phyloP scores from a whole-genome alignment of 2,888 invertebrate species.

The Mechanitis messenoides region DNA sequence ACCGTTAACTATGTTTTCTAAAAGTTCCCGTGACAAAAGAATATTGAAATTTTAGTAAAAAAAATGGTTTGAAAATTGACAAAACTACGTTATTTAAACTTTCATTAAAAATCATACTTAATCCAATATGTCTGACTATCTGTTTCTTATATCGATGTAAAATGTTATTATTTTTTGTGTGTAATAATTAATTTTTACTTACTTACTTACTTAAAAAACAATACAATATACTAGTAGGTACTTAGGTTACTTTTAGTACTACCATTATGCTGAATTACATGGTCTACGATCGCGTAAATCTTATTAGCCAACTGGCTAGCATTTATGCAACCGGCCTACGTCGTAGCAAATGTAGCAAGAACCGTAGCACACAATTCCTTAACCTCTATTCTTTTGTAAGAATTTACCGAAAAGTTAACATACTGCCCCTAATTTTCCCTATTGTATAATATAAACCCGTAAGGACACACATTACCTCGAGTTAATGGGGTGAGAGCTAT shows the following conservation, averaged over 20 bases:
- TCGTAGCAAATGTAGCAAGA: conserved; percentile 15
- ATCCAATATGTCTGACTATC: too few species aligned
- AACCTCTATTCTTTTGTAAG: background rate
- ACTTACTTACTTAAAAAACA: too few species aligned
- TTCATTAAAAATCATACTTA: too few species aligned
- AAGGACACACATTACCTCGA: conserved; percentile 9
- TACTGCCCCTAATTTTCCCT: background rate
- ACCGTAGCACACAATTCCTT: conserved; percentile 12
- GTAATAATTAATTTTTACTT: too few species aligned
- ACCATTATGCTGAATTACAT: background rate
- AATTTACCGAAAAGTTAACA: conserved; percentile 1
- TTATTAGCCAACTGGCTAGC: conserved; percentile 5
- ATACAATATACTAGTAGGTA: background rate
- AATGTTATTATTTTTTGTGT: too few species aligned
- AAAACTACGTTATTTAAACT: too few species aligned
- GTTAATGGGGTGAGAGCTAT: conserved; percentile 18
- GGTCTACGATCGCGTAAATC: conserved; percentile 10
- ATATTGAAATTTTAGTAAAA: too few species aligned
- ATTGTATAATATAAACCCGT: conserved; percentile 4
- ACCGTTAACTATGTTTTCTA: too few species aligned
- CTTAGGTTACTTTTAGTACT: background rate
- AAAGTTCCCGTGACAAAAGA: too few species aligned
- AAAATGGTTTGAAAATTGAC: too few species aligned
- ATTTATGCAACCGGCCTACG: conserved; percentile 12
- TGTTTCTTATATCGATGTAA: too few species aligned